Evolutionary conservation across 2,113 vertebrate genomes (phyloP).

Genomic region (Grammomys surdaster): DNA sequence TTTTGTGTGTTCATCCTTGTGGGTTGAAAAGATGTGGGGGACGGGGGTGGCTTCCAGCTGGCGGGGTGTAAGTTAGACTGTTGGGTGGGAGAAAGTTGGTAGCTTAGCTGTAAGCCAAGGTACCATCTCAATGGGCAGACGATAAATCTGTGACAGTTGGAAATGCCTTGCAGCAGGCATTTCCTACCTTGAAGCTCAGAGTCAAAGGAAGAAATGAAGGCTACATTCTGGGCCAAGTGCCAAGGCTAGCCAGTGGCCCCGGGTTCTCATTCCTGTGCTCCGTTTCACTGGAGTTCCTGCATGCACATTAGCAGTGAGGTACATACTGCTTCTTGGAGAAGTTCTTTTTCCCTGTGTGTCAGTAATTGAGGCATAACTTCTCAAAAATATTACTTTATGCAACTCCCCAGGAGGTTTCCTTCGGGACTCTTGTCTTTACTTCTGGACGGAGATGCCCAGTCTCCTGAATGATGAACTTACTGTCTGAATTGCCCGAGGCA

Average conservation of each 20-base stretch:
- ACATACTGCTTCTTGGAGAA: conserved; percentile 37
- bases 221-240: neutral
- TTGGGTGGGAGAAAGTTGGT: neutral
- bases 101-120: neutral
- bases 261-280: neutral
- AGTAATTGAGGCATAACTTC: conserved; percentile 72
- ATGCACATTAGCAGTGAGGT: conserved; percentile 31
- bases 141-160: neutral
- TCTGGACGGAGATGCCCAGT: conserved; percentile 54
- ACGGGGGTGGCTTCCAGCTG: neutral
- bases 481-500: conserved; percentile 56
- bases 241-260: neutral
- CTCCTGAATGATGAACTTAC: conserved; percentile 26
- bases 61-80: neutral
- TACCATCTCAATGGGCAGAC: neutral
- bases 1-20: neutral
- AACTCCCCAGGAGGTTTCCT: conserved; percentile 63
- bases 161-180: neutral
- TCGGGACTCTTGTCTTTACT: conserved; percentile 52
- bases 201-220: conserved; percentile 27
- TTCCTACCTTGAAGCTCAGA: neutral
- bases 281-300: neutral
- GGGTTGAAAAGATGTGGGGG: neutral
- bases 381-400: conserved; percentile 60
- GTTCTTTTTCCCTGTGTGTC: conserved; percentile 48